phyloP scores from a whole-genome alignment of 2,888 invertebrate species.

The Megamerina dolium region DNA sequence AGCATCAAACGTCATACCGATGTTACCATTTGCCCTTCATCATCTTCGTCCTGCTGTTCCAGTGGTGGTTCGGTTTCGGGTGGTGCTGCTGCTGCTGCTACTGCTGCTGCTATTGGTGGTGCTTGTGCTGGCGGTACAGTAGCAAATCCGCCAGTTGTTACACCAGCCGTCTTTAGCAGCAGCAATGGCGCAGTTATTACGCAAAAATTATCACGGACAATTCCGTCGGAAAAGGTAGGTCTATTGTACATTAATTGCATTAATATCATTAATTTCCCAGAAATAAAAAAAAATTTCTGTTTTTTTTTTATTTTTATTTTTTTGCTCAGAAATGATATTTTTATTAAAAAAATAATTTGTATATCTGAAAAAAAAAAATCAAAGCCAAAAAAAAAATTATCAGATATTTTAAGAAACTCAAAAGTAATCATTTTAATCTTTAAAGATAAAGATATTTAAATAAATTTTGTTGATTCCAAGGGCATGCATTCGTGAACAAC shows the following conservation, averaged over 20 bases:
- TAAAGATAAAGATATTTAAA: too few species aligned
- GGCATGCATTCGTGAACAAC: too few species aligned
- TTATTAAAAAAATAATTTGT: too few species aligned
- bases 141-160: constrained; percentile 16
- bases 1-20: constrained; percentile 29
- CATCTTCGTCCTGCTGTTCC: constrained; percentile 29
- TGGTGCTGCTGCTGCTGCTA: constrained; percentile 12
- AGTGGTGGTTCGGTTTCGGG: constrained; percentile 18
- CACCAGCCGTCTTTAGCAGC: constrained; percentile 22
- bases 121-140: constrained; percentile 17
- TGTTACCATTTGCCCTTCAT: constrained; percentile 29
- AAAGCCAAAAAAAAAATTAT: too few species aligned
- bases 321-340: too few species aligned
- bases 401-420: too few species aligned
- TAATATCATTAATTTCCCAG: too few species aligned
- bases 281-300: too few species aligned
- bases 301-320: too few species aligned
- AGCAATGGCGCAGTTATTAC: constrained; percentile 32
- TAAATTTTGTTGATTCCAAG: too few species aligned
- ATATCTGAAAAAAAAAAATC: too few species aligned
- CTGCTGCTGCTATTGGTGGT: constrained; percentile 18
- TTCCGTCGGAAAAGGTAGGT: constrained; percentile 77
- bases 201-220: constrained; percentile 66
- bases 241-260: constrained; percentile 20
- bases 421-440: too few species aligned